Percentiles rank a stretch among this genome's conserved stretches.
Evolutionary conservation across 2,888 invertebrate species (phyloP).

Genomic region (Gandaritis pyraliata): DNA sequence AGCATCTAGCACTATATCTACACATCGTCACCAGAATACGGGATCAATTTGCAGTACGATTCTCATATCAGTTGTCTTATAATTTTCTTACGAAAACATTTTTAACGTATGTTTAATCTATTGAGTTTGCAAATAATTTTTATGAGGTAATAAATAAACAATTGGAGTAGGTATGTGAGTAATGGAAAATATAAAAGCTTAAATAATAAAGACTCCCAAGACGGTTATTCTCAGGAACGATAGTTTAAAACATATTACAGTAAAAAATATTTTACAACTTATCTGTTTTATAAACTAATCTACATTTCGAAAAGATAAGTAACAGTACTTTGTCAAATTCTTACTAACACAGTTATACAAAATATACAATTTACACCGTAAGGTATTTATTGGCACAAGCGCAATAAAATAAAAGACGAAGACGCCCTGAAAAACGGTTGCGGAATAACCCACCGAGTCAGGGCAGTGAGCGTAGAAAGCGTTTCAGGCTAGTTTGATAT

Average conservation of each 20-base stretch:
- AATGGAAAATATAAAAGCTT: too few relatives aligned
- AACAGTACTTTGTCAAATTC: too few relatives aligned
- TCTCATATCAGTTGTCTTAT: slow-evolving; percentile 49
- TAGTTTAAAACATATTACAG: too few relatives aligned
- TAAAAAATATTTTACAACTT: too few relatives aligned
- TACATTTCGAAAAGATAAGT: too few relatives aligned
- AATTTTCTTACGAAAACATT: background rate
- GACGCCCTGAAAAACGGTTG: slow-evolving; percentile 47
- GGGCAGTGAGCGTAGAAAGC: slow-evolving; percentile 79
- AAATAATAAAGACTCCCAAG: too few relatives aligned
- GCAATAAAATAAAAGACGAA: slow-evolving; percentile 19
- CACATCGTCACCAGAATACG: slow-evolving; percentile 71
- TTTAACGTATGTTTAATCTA: background rate
- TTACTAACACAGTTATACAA: background rate
- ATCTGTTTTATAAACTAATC: too few relatives aligned
- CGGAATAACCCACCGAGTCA: slow-evolving; percentile 71
- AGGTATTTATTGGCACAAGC: slow-evolving; percentile 2
- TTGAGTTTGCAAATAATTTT: background rate
- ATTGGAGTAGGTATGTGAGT: too few relatives aligned
- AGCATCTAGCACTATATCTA: slow-evolving; percentile 64
- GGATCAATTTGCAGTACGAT: slow-evolving; percentile 76
- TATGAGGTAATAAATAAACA: too few relatives aligned
- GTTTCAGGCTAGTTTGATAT: slow-evolving; percentile 82
- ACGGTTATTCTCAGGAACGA: too few relatives aligned
- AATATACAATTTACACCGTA: background rate